Percentiles rank a stretch among this genome's conserved stretches.
These are phyloP conservation scores for Drosophila sulfurigaster DNA, from an alignment of 1,140 invertebrate genomes.

Conservation along the genomic window DNA sequence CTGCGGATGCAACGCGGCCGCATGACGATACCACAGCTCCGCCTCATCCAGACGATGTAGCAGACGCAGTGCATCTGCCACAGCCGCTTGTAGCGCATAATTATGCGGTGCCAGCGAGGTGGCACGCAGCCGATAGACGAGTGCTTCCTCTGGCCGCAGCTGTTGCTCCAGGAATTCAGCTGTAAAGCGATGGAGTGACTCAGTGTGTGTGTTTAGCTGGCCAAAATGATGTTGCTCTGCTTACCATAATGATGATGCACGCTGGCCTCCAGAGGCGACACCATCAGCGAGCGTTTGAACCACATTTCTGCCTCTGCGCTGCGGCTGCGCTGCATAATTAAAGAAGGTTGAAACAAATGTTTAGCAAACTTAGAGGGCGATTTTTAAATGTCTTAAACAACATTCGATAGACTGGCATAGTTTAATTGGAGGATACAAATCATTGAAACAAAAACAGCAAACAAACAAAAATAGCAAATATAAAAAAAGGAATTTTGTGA, in stretches of 20 bases:
- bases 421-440: no score
- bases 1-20: conserved; percentile 84
- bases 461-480: no score
- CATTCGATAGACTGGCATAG: no score
- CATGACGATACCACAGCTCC: conserved; percentile 93
- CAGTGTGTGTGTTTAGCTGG: neutral
- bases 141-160: conserved; percentile 92
- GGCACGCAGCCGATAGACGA: conserved; percentile 91
- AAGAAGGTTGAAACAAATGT: neutral
- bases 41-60: conserved; percentile 91
- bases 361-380: neutral
- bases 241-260: conserved; percentile 94
- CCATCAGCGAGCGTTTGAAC: conserved; percentile 92
- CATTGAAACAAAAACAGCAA: no score
- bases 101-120: conserved; percentile 91
- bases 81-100: conserved; percentile 93
- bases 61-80: conserved; percentile 93
- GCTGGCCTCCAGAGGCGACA: conserved; percentile 92
- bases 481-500: no score
- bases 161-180: conserved; percentile 94
- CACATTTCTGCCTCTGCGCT: conserved; percentile 93
- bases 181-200: conserved; percentile 82
- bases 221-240: conserved; percentile 48
- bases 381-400: no score
- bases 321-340: conserved; percentile 89